These are phyloP conservation scores for Marisa cornuarietis DNA, from an alignment of 1,140 invertebrate species.

Conservation along the genomic window DNA sequence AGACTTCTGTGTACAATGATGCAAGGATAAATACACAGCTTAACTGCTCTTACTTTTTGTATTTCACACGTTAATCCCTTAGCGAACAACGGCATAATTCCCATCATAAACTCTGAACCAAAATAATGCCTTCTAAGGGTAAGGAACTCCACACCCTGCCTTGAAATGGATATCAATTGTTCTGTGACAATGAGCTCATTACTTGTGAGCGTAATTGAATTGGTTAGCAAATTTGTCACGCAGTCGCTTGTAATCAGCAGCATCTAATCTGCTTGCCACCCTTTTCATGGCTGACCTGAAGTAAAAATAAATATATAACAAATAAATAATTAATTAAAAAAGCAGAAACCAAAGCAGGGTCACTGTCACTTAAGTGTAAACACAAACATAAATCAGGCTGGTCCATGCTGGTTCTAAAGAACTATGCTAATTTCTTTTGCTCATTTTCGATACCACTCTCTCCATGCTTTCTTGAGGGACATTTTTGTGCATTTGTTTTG, in stretches of 20 bases:
- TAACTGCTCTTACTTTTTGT: no score
- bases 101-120: not conserved
- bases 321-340: no score
- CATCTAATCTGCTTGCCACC: conserved; percentile 66
- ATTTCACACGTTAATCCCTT: not conserved
- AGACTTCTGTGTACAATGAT: not conserved
- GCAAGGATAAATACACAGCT: not conserved
- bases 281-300: conserved; percentile 61
- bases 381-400: no score
- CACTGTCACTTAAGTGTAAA: no score
- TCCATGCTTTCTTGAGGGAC: no score
- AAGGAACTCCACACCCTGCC: not conserved
- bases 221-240: conserved; percentile 72
- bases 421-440: no score
- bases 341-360: no score
- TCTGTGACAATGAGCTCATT: not conserved
- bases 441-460: no score
- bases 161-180: not conserved
- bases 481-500: no score
- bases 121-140: not conserved
- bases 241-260: conserved; percentile 65
- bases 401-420: no score
- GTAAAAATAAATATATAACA: not conserved
- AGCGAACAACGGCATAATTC: not conserved
- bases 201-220: conserved; percentile 67